Conservation (phyloP, 2,888 invertebrate species). For the Drosophila phalerata region DNA sequence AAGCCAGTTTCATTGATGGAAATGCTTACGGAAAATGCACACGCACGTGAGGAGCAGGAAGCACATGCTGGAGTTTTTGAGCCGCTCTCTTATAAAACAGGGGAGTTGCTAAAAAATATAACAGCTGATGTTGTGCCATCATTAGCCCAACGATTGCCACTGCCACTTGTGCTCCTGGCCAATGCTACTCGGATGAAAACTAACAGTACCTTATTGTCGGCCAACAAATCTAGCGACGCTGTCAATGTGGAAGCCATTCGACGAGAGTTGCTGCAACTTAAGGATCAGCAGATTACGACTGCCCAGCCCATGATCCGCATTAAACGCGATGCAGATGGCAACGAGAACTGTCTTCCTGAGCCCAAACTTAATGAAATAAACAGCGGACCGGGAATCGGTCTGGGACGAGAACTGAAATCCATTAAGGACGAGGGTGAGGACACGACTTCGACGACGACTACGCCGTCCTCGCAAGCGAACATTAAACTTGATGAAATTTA, state of each 20-base stretch:
- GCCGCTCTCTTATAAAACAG: constrained; percentile 83
- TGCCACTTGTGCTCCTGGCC: constrained; percentile 81
- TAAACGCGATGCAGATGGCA: constrained; percentile 63
- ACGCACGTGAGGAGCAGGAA: constrained; percentile 65
- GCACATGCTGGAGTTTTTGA: constrained; percentile 78
- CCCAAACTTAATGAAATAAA: constrained; percentile 63
- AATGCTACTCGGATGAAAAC: constrained; percentile 73
- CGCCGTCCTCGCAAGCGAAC: constrained; percentile 2
- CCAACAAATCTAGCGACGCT: constrained; percentile 31
- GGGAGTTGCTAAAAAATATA: constrained; percentile 64
- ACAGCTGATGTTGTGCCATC: constrained; percentile 21
- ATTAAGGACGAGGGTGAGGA: constrained; percentile 72
- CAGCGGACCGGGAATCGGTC: constrained; percentile 19
- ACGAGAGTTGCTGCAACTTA: constrained; percentile 81
- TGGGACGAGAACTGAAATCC: constrained; percentile 83
- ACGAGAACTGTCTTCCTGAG: constrained; percentile 75
- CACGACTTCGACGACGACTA: constrained; percentile 19
- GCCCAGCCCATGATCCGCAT: constrained; percentile 46
- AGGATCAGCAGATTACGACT: constrained; percentile 27
- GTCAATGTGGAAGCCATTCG: constrained; percentile 81
- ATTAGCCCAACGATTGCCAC: constrained; percentile 71
- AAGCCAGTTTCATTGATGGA: constrained; percentile 71
- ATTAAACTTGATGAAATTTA: constrained; percentile 23
- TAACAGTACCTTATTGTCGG: constrained; percentile 32
- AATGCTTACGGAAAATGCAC: constrained; percentile 73